These are phyloP conservation scores for Agonopterix subpropinquella DNA, from an alignment of 2,888 invertebrate species.

Conservation along the genomic window DNA sequence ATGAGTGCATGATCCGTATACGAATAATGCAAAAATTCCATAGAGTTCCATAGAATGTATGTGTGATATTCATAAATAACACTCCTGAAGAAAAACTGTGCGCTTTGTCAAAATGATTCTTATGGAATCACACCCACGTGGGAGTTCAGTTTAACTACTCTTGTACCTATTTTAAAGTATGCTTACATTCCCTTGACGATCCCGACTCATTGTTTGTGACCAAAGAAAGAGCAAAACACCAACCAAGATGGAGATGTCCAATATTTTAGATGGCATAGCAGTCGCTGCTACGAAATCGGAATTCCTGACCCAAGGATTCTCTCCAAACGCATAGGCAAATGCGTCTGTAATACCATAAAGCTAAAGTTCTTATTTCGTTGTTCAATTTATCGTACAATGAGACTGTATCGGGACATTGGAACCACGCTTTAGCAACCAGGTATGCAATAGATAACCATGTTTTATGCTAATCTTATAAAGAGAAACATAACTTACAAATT, in stretches of 20 bases:
- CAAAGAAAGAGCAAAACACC: constrained; percentile 69
- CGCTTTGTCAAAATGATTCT: neutral
- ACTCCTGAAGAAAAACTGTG: no score
- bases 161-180: constrained; percentile 51
- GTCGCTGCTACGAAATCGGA: constrained; percentile 69
- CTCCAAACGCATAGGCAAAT: constrained; percentile 27
- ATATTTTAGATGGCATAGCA: constrained; percentile 76
- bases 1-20: no score
- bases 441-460: constrained; percentile 70
- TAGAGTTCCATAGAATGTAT: no score
- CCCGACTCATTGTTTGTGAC: constrained; percentile 69
- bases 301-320: constrained; percentile 63
- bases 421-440: constrained; percentile 67
- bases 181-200: constrained; percentile 69
- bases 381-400: constrained; percentile 29
- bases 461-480: constrained; percentile 66
- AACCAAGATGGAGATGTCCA: constrained; percentile 74
- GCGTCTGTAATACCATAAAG: constrained; percentile 35
- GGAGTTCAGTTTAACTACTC: constrained; percentile 35
- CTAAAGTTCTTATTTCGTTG: constrained; percentile 46
- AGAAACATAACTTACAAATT: constrained; percentile 67
- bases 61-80: no score
- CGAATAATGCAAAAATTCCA: no score
- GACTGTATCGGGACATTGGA: constrained; percentile 53
- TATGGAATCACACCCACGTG: constrained; percentile 31